These are phyloP conservation scores for Fulica atra DNA, from an alignment of 2,113 vertebrate genomes.

Conservation along the genomic window DNA sequence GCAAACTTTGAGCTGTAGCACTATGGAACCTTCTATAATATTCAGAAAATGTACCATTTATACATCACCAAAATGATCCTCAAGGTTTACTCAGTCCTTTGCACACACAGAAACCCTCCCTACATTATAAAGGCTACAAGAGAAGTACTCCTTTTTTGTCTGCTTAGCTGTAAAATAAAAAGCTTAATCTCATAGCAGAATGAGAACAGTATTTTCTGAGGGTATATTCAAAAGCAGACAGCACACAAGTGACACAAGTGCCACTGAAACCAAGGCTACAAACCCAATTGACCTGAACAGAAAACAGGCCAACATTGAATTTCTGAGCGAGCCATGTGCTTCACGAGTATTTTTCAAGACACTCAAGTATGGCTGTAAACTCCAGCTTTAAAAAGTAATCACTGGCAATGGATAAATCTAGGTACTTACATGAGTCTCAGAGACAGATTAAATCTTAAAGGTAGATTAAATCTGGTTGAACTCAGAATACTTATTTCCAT, in stretches of 20 bases:
- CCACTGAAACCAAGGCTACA: neutral
- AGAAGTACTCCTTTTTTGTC: neutral
- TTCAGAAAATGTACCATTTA: neutral
- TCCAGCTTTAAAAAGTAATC: neutral
- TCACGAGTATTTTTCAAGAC: neutral
- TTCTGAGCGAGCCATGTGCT: neutral
- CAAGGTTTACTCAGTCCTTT: neutral
- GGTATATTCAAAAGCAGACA: neutral
- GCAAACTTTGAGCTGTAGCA: neutral
- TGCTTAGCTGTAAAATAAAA: neutral
- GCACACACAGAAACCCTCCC: neutral
- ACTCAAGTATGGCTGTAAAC: neutral
- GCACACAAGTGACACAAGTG: neutral
- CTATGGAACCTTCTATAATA: neutral
- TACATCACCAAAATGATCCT: neutral
- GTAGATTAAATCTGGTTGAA: neutral
- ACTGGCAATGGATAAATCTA: neutral
- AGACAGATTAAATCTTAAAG: neutral
- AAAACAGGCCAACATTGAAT: neutral
- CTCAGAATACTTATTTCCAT: neutral
- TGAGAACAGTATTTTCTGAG: neutral
- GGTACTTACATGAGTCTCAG: neutral
- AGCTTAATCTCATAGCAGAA: neutral
- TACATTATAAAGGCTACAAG: neutral
- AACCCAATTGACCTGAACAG: neutral